phyloP scores from a whole-genome alignment of 1,140 invertebrate species.

The Macrobrachium rosenbergii region DNA sequence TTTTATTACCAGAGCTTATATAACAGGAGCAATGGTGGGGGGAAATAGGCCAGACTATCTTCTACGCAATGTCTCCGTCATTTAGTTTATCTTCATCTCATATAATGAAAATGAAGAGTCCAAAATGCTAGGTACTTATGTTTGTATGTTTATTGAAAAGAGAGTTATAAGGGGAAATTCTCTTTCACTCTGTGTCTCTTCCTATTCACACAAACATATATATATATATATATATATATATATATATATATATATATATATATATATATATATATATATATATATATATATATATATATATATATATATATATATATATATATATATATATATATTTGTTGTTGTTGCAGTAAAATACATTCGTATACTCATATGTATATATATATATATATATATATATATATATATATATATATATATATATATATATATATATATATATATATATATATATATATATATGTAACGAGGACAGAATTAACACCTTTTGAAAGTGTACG shows the following conservation, averaged over 20 bases:
- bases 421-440: background rate
- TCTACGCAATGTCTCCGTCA: too few species aligned
- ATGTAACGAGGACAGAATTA: too few species aligned
- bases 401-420: background rate
- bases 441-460: too few species aligned
- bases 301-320: slow-evolving; percentile 1
- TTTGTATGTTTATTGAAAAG: background rate
- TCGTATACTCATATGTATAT: too few species aligned
- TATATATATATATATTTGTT: background rate
- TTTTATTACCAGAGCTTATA: too few species aligned
- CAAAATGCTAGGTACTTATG: too few species aligned
- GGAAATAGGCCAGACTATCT: too few species aligned
- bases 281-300: slow-evolving; percentile 12
- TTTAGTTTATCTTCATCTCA: too few species aligned
- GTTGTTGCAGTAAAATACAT: background rate
- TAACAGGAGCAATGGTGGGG: too few species aligned
- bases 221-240: background rate
- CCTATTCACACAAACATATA: background rate
- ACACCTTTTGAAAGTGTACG: too few species aligned
- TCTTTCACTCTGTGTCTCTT: background rate
- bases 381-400: too few species aligned
- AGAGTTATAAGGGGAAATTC: background rate
- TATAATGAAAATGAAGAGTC: too few species aligned
- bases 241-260: slow-evolving; percentile 22
- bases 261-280: slow-evolving; percentile 17